Evolutionary conservation across 2,797 vertebrate species (phyloP), one percentile per base, ranked within the genome.

Genomic region (Aplochiton taeniatus): DNA sequence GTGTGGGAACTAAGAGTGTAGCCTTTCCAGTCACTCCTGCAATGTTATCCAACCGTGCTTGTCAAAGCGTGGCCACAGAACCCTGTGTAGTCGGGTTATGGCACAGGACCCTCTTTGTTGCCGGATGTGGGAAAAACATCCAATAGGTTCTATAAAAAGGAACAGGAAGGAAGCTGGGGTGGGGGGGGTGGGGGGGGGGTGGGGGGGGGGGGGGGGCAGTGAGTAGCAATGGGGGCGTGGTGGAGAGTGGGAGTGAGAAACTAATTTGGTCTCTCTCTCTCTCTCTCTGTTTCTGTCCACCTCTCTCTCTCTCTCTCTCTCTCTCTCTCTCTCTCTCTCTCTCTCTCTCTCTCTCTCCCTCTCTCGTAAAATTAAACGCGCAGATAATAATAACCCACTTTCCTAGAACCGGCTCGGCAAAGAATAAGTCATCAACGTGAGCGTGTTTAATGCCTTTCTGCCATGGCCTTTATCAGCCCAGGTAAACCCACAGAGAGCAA

Each of bases 121-220:
- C 94, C 93, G 93, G 96, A 97, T 91, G 93, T 94, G 94, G 95
- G 95, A 95, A 94, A 89, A 97, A 94, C 94, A 96, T 94, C 94
- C 92, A 92, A 76, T 90, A 86, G 90, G 91, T 92, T 94, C 95
- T 98, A 98, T 96, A 97, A 96, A 96, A 95, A 97, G 95, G 89
- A 31, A 90, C 91, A 96, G 96, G 96, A 98, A 99, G 96, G 96
- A 98, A 98, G 94, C 93, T 91, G 94, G 96, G 92, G 95, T 93
- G 92, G 93, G 90, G 88, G 92, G 89, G 87, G 90, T n/a, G 31
- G 94, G 95, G 92, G 94, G 93, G 92, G 93, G 90, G 88, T 91
- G 89, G 87, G 90, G 94, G 96, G 92, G 95, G 94, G 92, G 93
- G 90, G 88, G 92, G 89, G 87, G 89, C 87, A 90, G 88, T 61